Conservation (phyloP, 2,797 vertebrate genomes). For the Neomorphus geoffroyi region DNA sequence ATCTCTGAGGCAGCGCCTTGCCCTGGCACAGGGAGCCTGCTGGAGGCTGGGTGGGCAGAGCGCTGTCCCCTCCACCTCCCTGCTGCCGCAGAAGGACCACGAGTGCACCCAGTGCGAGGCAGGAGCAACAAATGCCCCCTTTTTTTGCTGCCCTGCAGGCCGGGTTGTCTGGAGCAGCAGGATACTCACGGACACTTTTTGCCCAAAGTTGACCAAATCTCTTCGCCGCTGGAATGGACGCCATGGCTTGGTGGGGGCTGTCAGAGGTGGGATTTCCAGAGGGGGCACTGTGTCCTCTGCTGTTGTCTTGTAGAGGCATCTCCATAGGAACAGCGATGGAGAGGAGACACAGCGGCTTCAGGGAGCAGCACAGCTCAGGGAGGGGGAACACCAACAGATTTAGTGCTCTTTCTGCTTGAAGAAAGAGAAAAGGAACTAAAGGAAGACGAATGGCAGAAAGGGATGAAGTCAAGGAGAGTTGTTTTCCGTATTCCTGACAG, state of each 20-base stretch:
- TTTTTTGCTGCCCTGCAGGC: not conserved
- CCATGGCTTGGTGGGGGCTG: not conserved
- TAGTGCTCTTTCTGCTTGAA: not conserved
- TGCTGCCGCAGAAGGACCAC: not conserved
- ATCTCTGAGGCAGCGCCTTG: accelerated
- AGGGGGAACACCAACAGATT: accelerated
- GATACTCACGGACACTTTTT: accelerated
- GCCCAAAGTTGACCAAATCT: accelerated
- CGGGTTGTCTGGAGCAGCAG: accelerated
- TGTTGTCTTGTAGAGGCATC: not conserved
- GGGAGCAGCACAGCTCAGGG: accelerated
- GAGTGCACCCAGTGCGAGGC: not conserved
- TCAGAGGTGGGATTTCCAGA: not conserved
- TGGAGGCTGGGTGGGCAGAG: not conserved
- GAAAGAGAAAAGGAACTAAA: not conserved
- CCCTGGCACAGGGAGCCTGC: accelerated
- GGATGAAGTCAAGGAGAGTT: not conserved
- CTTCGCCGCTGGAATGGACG: not conserved
- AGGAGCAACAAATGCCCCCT: not conserved
- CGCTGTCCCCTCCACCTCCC: not conserved
- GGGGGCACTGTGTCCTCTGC: not conserved
- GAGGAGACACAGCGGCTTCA: accelerated
- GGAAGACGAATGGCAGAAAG: not conserved
- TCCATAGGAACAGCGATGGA: accelerated
- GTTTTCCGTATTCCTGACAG: not conserved